Base-by-base conservation (phyloP, 2,888 invertebrate species). In the Megaustenia siamemsis region DNA sequence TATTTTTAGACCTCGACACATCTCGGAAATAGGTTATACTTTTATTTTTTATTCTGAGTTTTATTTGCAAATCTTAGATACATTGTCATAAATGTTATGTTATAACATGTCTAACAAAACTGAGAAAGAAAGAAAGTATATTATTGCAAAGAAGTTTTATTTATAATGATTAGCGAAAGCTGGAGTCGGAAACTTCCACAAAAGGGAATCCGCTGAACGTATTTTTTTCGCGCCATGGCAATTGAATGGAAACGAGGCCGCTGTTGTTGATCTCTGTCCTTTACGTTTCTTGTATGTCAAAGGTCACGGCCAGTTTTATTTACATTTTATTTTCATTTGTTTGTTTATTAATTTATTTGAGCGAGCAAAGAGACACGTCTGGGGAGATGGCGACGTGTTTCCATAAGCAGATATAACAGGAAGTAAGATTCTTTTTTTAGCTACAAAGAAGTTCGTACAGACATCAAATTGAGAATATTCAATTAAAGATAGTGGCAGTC, bases 171-270 rank as follows among this genome's bases (percentile, higher is more conserved):
- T 10, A 21, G 10, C 63, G 28, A 32, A 40, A 43, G 15, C 15
- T 1, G 3, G 21, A 49, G 60, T 68, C 77, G 71, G 71, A 66
- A 71, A 83, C 78, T 84, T 85, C 87, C 85, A 76, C 75, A 79
- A 45, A 82, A 78, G 76, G 84, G 73, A 84, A 84, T 84, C 75
- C 75, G 80, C 53, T 71, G 60, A 63, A 28, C 73, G 43, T 73
- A n/a, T 77, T 28, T 71, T 5, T n/a, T 82, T 81, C 83, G 81
- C 86, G 83, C 84, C 73, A 78, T 84, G 73, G 15, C 45, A 12
- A 69, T 78, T 71, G 28, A 73, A 66, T 77, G 85, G 79, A 83
- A 86, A 76, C 85, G 86, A 86, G 86, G 86, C 86, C 77, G 81
- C 83, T 80, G 85, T 86, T 85, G 80, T 73, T 85, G 80, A 83